phyloP scores from a whole-genome alignment of 2,113 vertebrate genomes.

The Urocynchramus pylzowi region DNA sequence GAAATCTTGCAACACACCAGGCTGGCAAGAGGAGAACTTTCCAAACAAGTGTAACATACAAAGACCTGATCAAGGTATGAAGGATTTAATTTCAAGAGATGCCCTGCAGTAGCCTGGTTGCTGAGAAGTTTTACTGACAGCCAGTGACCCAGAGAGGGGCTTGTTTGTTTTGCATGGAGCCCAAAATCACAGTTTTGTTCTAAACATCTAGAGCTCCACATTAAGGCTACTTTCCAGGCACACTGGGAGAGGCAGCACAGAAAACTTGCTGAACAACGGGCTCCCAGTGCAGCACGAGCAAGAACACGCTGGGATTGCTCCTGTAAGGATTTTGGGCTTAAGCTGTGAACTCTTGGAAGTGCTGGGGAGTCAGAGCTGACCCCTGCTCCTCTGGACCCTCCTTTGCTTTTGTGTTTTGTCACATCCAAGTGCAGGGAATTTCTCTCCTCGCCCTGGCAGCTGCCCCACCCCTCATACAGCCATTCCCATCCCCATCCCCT shows the following conservation, averaged over 20 bases:
- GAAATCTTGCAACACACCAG: neutral
- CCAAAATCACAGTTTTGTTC: neutral
- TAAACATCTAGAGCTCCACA: neutral
- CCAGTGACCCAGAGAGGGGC: neutral
- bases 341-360: neutral
- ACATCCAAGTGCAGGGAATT: fast-evolving
- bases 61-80: neutral
- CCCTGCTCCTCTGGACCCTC: neutral
- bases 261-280: neutral
- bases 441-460: neutral
- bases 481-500: neutral
- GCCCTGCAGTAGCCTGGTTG: neutral
- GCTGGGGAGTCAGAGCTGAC: neutral
- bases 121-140: neutral
- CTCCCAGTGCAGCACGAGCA: neutral
- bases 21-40: neutral
- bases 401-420: neutral
- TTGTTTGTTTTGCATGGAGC: neutral
- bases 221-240: neutral
- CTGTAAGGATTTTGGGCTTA: neutral
- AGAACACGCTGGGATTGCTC: neutral
- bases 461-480: too few relatives aligned
- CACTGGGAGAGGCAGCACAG: neutral
- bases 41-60: neutral
- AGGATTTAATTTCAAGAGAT: neutral